Evolutionary conservation across 1,140 invertebrate genomes (phyloP), one percentile per base, ranked within the genome.

Genomic region (Drosophila ercepeae): DNA sequence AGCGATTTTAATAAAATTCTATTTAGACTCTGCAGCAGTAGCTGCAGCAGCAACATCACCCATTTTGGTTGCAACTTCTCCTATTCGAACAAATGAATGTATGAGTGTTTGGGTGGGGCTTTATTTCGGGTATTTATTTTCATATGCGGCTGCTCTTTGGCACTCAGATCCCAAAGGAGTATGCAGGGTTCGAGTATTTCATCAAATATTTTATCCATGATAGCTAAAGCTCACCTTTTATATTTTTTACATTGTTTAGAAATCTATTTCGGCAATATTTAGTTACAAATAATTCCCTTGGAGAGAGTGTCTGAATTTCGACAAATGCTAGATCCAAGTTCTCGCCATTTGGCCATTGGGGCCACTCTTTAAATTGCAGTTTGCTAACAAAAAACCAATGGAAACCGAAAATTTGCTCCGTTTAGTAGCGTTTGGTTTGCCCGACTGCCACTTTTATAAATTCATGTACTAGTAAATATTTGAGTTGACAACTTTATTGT

Each of bases 1-100:
- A 86, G 82, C 82, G 82, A 88, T 88, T 88, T 86, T 86, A 86
- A 86, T 86, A 86, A 86, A 86, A 86, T 86, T 86, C 81, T 86
- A 86, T 86, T 86, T 88, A 76, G 81, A 67, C 71, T 54, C 67
- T 81, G 74, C 72, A 51, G 44, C 45, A 52, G 53, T 34, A 39
- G 51, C 39, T 18, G 52, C 60, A 75, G 52, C 60, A 75, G 16
- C 49, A 54, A 70, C 44, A 48, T 58, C 61, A 58, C 21, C 70
- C 49, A 51, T 74, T 74, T 74, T 50, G 52, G 52, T 68, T 34
- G 63, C 65, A 69, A 55, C 50, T 68, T 68, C 32, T 45, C 25
- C 63, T 27, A 14, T 25, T 27, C 19, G 25, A 34, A 14, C 61
- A 67, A 67, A 67, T 64, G 19, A 49, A 32, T 57, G 44, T 25